phyloP scores from a whole-genome alignment of 2,888 invertebrate genomes.

The Acanthopleura granulata region DNA sequence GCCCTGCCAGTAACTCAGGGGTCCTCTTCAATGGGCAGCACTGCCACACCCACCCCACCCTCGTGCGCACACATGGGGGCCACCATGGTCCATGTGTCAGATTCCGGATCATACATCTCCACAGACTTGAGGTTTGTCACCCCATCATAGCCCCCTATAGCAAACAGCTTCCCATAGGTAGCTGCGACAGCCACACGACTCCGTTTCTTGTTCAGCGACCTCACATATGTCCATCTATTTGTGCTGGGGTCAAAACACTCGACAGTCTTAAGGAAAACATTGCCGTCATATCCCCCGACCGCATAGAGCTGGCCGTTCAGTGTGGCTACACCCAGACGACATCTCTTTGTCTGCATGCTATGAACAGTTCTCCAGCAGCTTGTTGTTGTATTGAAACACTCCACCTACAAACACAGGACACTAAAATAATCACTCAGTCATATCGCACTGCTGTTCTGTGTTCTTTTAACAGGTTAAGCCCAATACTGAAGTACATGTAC shows the following conservation, averaged over 20 bases:
- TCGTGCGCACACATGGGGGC: slow-evolving; percentile 88
- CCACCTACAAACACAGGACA: slow-evolving; percentile 72
- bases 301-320: slow-evolving; percentile 85
- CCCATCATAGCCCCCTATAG: slow-evolving; percentile 81
- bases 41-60: slow-evolving; percentile 91
- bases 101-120: slow-evolving; percentile 84
- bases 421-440: too few relatives aligned
- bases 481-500: too few relatives aligned
- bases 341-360: slow-evolving; percentile 85
- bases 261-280: slow-evolving; percentile 84
- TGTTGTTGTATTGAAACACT: slow-evolving; percentile 82
- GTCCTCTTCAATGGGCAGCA: slow-evolving; percentile 74
- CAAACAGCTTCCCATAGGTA: slow-evolving; percentile 83
- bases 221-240: slow-evolving; percentile 83
- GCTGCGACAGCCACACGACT: slow-evolving; percentile 86
- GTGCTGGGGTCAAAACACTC: slow-evolving; percentile 84
- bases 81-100: slow-evolving; percentile 81
- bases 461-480: too few relatives aligned
- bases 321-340: slow-evolving; percentile 86
- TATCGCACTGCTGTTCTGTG: too few relatives aligned
- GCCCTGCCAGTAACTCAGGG: background rate
- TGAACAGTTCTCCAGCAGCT: slow-evolving; percentile 82
- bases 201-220: slow-evolving; percentile 86
- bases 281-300: slow-evolving; percentile 81
- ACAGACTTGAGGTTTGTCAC: slow-evolving; percentile 84